Base-by-base conservation (phyloP, 2,797 vertebrate genomes). In the Bovichtus variegatus region DNA sequence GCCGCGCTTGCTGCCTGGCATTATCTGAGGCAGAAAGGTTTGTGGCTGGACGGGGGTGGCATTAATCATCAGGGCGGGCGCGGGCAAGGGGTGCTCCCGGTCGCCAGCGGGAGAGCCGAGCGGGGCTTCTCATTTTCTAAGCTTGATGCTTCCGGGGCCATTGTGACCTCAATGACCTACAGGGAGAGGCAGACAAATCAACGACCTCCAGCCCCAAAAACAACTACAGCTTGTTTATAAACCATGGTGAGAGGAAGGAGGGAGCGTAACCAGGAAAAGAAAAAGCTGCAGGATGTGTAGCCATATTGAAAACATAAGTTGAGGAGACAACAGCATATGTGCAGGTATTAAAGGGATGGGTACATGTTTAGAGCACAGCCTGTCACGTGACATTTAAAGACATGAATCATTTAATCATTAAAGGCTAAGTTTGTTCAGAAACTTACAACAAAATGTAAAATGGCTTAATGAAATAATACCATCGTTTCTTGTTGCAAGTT, bases 11-110 rank as follows among this genome's bases (percentile, higher is more conserved):
- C 97, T 97, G 97, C 96, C 96, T 99, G 97, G 98, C 97, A 98
- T 99, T 99, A 99, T 99, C 98, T 99, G 97, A 94, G 81, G 96
- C 96, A 97, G 97, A 98, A 99, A 99, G 98, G 98, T 98, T 99
- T 98, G 97, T 98, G 98, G 97, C 97, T 98, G 98, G 98, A 97
- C 97, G 94, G 95, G 94, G 93, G 95, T 97, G 97, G 96, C 97
- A 99, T 99, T 99, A 99, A 99, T 99, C 98, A 99, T 97, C 96
- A 96, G 92, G 92, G 93, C 91, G 87, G 90, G 91, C 57, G 96
- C 94, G 95, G 95, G 94, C 96, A 96, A 96, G 94, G 94, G 96
- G 97, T 96, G 95, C 96, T 97, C 93, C 96, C 90, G 95, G 96
- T 97, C 96, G 96, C 92, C 97, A 96, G 97, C 87, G 75, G 84